phyloP scores from a whole-genome alignment of 2,797 vertebrate species.

The Pyrocephalus nanus region DNA sequence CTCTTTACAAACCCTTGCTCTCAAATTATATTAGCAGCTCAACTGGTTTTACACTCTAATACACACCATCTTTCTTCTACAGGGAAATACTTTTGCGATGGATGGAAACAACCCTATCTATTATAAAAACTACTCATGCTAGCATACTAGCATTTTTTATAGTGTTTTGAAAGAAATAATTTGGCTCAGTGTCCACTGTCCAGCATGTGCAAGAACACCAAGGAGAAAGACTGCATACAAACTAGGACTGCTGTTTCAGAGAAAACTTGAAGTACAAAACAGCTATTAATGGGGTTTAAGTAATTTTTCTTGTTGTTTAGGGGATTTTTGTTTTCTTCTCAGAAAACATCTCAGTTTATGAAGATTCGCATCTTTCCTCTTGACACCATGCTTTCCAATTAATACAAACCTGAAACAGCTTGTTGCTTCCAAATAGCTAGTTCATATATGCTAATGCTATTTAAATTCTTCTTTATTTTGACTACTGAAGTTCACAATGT shows the following conservation, averaged over 20 bases:
- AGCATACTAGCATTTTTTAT: not conserved
- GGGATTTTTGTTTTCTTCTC: not conserved
- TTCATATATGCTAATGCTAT: not conserved
- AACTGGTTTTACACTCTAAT: slow-evolving; percentile 33
- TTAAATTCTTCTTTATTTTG: slow-evolving; percentile 6
- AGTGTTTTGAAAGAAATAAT: slow-evolving; percentile 15
- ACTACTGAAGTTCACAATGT: not conserved
- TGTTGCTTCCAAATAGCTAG: not conserved
- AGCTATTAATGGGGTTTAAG: not conserved
- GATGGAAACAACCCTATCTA: slow-evolving; percentile 18
- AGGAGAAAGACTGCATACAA: not conserved
- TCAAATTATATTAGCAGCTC: slow-evolving; percentile 19
- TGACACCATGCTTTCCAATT: not conserved
- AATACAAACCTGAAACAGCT: not conserved
- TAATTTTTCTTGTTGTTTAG: not conserved
- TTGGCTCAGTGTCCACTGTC: not conserved
- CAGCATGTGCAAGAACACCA: not conserved
- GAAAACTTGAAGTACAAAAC: not conserved
- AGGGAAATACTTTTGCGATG: slow-evolving; percentile 6
- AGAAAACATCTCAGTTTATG: not conserved
- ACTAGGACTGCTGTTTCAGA: not conserved
- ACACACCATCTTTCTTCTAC: slow-evolving; percentile 24
- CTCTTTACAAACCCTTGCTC: not conserved
- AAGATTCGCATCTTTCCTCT: not conserved
- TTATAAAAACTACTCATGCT: slow-evolving; percentile 46